These are phyloP conservation scores for Leptinotarsa undecemlineata DNA, from an alignment of 1,140 invertebrate genomes.

Conservation along the genomic window DNA sequence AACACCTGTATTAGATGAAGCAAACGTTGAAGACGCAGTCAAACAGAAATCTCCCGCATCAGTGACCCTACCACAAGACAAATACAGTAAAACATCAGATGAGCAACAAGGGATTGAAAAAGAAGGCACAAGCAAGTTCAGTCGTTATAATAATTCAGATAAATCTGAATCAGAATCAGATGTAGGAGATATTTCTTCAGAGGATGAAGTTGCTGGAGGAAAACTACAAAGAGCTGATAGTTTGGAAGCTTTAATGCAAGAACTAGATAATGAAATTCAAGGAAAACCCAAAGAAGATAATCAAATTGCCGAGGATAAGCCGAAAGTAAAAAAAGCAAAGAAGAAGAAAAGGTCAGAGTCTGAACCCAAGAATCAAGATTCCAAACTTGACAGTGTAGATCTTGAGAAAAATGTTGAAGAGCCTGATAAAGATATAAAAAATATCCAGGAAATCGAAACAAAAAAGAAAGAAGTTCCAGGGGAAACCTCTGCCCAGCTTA, in stretches of 20 bases:
- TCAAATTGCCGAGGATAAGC: slow-evolving; percentile 32
- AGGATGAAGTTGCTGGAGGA: slow-evolving; percentile 27
- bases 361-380: background rate
- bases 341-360: slow-evolving; percentile 23
- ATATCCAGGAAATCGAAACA: background rate
- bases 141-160: slow-evolving; percentile 51
- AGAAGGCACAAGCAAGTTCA: slow-evolving; percentile 49
- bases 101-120: slow-evolving; percentile 37
- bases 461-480: slow-evolving; percentile 5
- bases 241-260: slow-evolving; percentile 53
- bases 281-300: slow-evolving; percentile 42
- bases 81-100: slow-evolving; percentile 28
- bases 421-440: background rate
- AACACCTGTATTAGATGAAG: slow-evolving; percentile 34
- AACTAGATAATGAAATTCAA: slow-evolving; percentile 53
- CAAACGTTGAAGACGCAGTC: slow-evolving; percentile 8
- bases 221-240: slow-evolving; percentile 47
- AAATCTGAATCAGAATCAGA: slow-evolving; percentile 52
- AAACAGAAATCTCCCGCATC: background rate
- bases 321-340: slow-evolving; percentile 35
- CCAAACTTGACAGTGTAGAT: background rate
- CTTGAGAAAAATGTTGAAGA: background rate
- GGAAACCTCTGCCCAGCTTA: background rate
- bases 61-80: background rate
- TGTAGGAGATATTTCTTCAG: slow-evolving; percentile 34